Conservation (phyloP, 2,113 vertebrate genomes). For the Albula goreensis region DNA sequence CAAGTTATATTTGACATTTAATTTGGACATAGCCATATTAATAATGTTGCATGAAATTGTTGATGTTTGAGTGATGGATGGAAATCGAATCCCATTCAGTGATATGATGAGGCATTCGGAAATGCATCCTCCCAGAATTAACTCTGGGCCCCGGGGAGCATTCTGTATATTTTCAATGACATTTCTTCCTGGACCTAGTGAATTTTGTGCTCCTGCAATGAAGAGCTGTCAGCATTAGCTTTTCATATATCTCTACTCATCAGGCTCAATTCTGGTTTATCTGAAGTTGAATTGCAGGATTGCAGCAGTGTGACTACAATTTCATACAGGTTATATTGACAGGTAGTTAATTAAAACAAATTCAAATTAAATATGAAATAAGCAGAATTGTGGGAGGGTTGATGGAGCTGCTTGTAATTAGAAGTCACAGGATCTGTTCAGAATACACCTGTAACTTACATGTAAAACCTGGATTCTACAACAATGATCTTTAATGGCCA, state of each 20-base stretch:
- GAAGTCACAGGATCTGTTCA: too few relatives aligned
- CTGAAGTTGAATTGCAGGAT: too few relatives aligned
- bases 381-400: too few relatives aligned
- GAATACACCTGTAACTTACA: too few relatives aligned
- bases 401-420: too few relatives aligned
- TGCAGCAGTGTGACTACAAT: too few relatives aligned
- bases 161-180: background rate
- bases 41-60: slow-evolving; percentile 35
- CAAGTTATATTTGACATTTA: slow-evolving; percentile 42
- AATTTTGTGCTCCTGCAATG: background rate
- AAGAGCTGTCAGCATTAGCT: background rate
- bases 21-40: slow-evolving; percentile 34
- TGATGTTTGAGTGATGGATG: slow-evolving; percentile 41
- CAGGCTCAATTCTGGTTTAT: too few relatives aligned
- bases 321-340: too few relatives aligned
- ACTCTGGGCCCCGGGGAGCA: slow-evolving; percentile 6
- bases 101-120: slow-evolving; percentile 35
- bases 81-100: slow-evolving; percentile 33
- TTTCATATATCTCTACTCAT: background rate
- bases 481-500: too few relatives aligned
- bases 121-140: slow-evolving; percentile 33
- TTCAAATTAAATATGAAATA: too few relatives aligned
- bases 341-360: too few relatives aligned
- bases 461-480: too few relatives aligned
- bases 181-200: background rate